A percentile compares a stretch with the other conserved stretches of the same genome.
These are phyloP conservation scores for Chironex yamaguchii DNA, from an alignment of 30 jellyfish, hydroid and myxozoan genomes.

Conservation along the genomic window DNA sequence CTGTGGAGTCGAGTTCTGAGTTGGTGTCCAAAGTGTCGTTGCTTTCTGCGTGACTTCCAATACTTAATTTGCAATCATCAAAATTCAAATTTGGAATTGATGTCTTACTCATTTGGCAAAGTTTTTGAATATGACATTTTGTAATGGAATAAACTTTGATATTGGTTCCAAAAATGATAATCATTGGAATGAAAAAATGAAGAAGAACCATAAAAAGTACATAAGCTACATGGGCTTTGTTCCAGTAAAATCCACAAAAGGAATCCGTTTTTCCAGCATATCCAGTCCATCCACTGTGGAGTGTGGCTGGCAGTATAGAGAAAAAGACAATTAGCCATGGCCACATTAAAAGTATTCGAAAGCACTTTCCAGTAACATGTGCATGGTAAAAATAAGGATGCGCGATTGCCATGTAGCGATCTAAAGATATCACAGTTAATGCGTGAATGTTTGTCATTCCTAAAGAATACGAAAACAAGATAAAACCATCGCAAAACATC, in stretches of 20 bases:
- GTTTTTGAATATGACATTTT: background rate
- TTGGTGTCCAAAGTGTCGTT: too few species aligned
- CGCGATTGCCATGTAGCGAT: background rate
- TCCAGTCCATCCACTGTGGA: background rate
- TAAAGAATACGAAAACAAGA: background rate
- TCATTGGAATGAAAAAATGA: background rate
- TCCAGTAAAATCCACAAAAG: background rate
- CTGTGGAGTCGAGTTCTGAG: too few species aligned
- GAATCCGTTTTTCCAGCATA: background rate
- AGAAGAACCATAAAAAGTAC: background rate
- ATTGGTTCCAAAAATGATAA: background rate
- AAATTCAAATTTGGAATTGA: too few species aligned
- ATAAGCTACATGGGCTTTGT: background rate
- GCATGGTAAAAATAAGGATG: background rate
- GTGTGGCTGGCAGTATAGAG: background rate
- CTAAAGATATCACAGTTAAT: background rate
- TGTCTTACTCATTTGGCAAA: too few species aligned
- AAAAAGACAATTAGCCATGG: background rate
- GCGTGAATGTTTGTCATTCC: background rate
- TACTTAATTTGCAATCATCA: too few species aligned
- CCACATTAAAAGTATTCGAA: background rate
- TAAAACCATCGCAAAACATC: background rate
- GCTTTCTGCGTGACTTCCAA: too few species aligned
- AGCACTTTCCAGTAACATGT: background rate
- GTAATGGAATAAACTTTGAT: background rate